phyloP scores from a whole-genome alignment of 1,140 invertebrate species.

The Andrena cerasifolii region DNA sequence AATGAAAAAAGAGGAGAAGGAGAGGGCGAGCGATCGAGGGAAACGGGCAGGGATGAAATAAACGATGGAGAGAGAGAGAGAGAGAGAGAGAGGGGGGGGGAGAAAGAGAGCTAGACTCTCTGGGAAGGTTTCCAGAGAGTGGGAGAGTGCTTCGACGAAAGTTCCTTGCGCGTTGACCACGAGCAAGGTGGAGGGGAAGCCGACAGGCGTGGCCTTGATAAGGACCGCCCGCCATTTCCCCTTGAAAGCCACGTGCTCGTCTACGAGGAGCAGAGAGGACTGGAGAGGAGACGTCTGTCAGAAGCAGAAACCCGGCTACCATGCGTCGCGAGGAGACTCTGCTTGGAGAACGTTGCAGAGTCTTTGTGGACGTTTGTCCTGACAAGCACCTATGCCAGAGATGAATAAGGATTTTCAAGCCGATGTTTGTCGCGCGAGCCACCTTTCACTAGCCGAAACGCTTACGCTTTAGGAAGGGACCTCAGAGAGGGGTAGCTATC shows the following conservation, averaged over 20 bases:
- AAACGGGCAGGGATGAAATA: conserved; percentile 12
- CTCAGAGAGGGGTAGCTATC: too few relatives aligned
- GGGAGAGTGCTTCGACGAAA: conserved; percentile 63
- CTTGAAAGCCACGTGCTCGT: conserved; percentile 71
- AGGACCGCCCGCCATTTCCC: conserved; percentile 62
- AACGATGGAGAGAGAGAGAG: neutral
- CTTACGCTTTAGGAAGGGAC: too few relatives aligned
- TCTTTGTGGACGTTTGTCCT: too few relatives aligned
- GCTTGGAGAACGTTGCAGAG: too few relatives aligned
- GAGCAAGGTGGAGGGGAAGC: conserved; percentile 54
- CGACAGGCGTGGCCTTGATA: conserved; percentile 60
- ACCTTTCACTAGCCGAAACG: too few relatives aligned
- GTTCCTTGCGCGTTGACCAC: conserved; percentile 63
- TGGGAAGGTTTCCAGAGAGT: conserved; percentile 43
- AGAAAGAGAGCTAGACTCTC: conserved; percentile 40
- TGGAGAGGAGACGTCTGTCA: neutral
- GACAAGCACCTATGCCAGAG: too few relatives aligned
- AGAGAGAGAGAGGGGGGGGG: conserved; percentile 13
- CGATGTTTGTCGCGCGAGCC: too few relatives aligned
- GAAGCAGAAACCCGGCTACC: too few relatives aligned
- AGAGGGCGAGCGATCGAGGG: conserved; percentile 14
- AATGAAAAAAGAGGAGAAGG: conserved; percentile 57
- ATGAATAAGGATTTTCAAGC: too few relatives aligned
- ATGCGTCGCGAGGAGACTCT: too few relatives aligned
- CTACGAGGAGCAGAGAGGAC: conserved; percentile 9